phyloP scores from a whole-genome alignment of 1,140 invertebrate species.

The Nephila pilipes region DNA sequence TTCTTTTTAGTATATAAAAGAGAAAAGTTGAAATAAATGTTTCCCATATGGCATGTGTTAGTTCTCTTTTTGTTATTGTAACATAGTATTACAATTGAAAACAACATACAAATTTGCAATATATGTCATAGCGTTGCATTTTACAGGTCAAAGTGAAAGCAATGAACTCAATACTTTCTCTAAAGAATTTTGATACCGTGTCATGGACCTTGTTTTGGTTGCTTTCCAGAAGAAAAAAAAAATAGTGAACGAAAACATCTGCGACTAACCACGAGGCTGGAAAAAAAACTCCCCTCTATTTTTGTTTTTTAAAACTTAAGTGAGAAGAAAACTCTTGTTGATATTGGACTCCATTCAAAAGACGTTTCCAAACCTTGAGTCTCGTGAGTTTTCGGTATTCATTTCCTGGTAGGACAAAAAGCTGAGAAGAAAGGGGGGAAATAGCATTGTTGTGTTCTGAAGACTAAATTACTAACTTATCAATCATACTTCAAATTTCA shows the following conservation, averaged over 20 bases:
- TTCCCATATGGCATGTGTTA: no score
- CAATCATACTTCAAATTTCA: background rate
- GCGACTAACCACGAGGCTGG: background rate
- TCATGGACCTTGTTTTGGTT: constrained; percentile 47
- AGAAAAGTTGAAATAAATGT: no score
- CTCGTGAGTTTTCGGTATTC: background rate
- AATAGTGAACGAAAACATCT: constrained; percentile 10
- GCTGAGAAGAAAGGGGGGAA: background rate
- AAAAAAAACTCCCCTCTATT: background rate
- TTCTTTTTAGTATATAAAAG: no score
- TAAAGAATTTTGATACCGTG: constrained; percentile 12
- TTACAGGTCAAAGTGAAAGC: background rate
- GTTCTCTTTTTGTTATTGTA: no score
- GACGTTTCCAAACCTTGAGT: background rate
- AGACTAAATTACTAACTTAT: background rate
- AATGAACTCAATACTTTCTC: constrained; percentile 29
- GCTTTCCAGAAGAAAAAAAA: background rate
- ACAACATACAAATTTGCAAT: no score
- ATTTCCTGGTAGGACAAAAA: constrained; percentile 8
- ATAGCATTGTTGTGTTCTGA: no score
- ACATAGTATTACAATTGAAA: no score
- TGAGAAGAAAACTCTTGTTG: constrained; percentile 29
- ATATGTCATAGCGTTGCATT: background rate
- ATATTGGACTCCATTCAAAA: constrained; percentile 22
- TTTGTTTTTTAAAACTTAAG: background rate